phyloP scores from a whole-genome alignment of 2,113 vertebrate species.

The Zingel zingel region DNA sequence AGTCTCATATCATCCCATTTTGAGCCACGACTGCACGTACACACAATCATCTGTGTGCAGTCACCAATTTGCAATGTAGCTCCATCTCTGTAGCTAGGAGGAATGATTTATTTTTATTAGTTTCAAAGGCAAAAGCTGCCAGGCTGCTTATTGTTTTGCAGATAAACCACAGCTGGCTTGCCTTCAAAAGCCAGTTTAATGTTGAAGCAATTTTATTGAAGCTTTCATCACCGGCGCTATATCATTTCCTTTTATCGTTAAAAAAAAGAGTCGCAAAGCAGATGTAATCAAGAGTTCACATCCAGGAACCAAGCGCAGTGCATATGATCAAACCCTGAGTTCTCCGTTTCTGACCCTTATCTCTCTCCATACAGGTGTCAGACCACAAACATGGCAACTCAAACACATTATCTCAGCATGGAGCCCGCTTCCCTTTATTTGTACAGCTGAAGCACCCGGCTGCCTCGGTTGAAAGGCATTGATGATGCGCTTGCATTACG shows the following conservation, averaged over 20 bases:
- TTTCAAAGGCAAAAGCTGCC: conserved; percentile 58
- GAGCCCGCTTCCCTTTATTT: conserved; percentile 77
- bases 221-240: conserved; percentile 43
- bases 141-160: conserved; percentile 52
- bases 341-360: conserved; percentile 65
- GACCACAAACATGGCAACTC: conserved; percentile 66
- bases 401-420: conserved; percentile 62
- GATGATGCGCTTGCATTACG: conserved; percentile 58
- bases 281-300: conserved; percentile 35
- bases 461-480: conserved; percentile 47
- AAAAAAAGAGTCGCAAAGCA: conserved; percentile 15
- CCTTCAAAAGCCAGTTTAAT: conserved; percentile 39
- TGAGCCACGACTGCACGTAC: conserved; percentile 44
- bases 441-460: conserved; percentile 79
- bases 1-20: conserved; percentile 51
- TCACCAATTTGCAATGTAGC: conserved; percentile 62
- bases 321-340: conserved; percentile 2
- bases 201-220: conserved; percentile 47
- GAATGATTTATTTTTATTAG: conserved; percentile 60
- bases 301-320: not conserved
- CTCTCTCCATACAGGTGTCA: conserved; percentile 68
- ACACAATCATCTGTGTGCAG: conserved; percentile 61
- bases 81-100: conserved; percentile 49
- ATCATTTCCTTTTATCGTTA: conserved; percentile 40
- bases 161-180: conserved; percentile 55